Evolutionary conservation across 2,797 vertebrate species (phyloP), one percentile per base, ranked within the genome.

Genomic region (Hirundo rustica): DNA sequence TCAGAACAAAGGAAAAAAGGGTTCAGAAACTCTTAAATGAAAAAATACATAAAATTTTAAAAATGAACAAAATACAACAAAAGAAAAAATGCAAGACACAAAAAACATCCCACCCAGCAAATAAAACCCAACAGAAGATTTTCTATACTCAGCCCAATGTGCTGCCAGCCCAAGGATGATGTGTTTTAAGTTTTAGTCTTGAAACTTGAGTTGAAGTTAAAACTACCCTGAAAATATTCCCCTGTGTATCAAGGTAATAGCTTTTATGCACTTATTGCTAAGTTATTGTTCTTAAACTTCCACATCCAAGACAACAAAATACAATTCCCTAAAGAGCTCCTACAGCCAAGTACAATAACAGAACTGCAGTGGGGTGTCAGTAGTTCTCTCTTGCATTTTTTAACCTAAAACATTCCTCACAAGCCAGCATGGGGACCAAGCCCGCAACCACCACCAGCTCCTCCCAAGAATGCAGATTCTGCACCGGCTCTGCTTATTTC

Each of bases 181-280:
- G 3, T 50, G 6, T 27, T 94, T 73, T 62, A 68, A 47, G 26
- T 55, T 87, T 54, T 55, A 88, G 44, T 70, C 27, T 70, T 65
- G 54, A 84, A 92, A 79, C 47, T 45, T 1, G 16, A 18, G 65
- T 11, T 79, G 61, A 89, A 91, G 54, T 26, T 81, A 45, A 85
- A 89, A 71, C 32, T 75, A 42, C 21, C 5, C 40, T 74, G 67
- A 91, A 87, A 58, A 57, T 47, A 89, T 10, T 92, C 50, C 72
- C 53, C 34, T 45, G 38, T n/a, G 62, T 45, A 78, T 66, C 51
- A 58, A 83, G 60, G 60, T 64, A 95, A 94, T 55, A 72, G 57
- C 65, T 93, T 85, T 87, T 53, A 54, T 21, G 30, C 72, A 80
- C 36, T 85, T 84, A 66, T 1, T 2, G 0, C 47, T 73, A 85